Conservation (phyloP, 1,140 invertebrate species). For the Lerema accius region DNA sequence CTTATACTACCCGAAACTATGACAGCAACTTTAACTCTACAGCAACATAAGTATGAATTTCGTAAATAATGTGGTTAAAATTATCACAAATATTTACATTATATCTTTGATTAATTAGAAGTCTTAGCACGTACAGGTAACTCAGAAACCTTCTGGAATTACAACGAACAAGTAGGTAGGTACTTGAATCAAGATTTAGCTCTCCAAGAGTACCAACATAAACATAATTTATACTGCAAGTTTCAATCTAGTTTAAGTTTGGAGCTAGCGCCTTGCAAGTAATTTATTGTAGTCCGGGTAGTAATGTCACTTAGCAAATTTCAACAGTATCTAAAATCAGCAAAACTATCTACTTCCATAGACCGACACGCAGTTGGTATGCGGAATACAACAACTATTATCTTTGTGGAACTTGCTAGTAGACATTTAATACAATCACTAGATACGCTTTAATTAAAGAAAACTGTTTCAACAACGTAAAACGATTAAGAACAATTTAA, state of each 20-base stretch:
- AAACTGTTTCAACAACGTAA: too few relatives aligned
- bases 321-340: slow-evolving; percentile 30
- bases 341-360: slow-evolving; percentile 26
- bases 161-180: not conserved
- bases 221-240: slow-evolving; percentile 14
- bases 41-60: too few relatives aligned
- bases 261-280: slow-evolving; percentile 22
- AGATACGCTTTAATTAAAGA: not conserved
- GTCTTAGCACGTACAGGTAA: not conserved
- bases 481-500: too few relatives aligned
- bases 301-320: slow-evolving; percentile 33
- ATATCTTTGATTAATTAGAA: too few relatives aligned
- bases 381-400: slow-evolving; percentile 20
- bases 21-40: too few relatives aligned
- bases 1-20: too few relatives aligned
- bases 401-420: not conserved
- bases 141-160: slow-evolving; percentile 5
- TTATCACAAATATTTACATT: too few relatives aligned
- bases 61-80: too few relatives aligned
- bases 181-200: slow-evolving; percentile 1
- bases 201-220: slow-evolving; percentile 7
- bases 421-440: not conserved
- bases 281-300: slow-evolving; percentile 30
- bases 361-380: slow-evolving; percentile 22
- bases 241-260: slow-evolving; percentile 23